A percentile compares a stretch with the other conserved stretches of the same genome.
phyloP scores from a whole-genome alignment of 2,113 vertebrate species.

The Burhinus oedicnemus region DNA sequence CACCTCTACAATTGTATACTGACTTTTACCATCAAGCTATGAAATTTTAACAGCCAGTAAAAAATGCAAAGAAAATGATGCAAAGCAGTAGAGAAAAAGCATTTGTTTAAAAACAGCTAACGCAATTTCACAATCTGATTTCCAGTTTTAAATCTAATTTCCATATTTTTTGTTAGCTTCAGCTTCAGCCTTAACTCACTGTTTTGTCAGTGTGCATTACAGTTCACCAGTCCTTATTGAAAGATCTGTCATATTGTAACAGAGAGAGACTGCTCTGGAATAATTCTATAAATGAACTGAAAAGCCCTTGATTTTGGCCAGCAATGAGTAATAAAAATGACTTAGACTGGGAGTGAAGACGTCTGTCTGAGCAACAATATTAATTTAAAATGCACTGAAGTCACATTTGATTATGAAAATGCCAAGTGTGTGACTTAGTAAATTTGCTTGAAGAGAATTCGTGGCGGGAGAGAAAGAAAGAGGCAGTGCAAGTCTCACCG shows the following conservation, averaged over 20 bases:
- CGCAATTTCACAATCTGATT: background rate
- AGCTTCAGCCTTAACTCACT: background rate
- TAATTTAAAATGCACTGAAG: background rate
- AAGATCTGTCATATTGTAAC: background rate
- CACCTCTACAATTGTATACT: background rate
- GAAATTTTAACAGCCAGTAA: background rate
- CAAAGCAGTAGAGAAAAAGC: background rate
- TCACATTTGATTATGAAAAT: background rate
- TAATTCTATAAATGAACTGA: conserved; percentile 22
- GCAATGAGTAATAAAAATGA: conserved; percentile 20
- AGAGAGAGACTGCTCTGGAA: background rate
- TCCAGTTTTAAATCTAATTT: conserved; percentile 27
- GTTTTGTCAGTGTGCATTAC: background rate
- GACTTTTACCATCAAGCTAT: background rate
- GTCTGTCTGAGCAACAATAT: background rate
- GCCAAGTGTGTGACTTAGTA: background rate
- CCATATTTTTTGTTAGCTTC: background rate
- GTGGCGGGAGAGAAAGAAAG: background rate
- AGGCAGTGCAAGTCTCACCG: background rate
- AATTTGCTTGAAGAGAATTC: conserved; percentile 12
- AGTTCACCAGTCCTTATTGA: background rate
- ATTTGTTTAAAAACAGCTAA: background rate
- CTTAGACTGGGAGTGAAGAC: background rate
- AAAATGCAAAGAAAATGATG: background rate
- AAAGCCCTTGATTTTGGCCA: conserved; percentile 1